Conservation (phyloP, 2,888 invertebrate genomes). For the Folsomia manolachei region DNA sequence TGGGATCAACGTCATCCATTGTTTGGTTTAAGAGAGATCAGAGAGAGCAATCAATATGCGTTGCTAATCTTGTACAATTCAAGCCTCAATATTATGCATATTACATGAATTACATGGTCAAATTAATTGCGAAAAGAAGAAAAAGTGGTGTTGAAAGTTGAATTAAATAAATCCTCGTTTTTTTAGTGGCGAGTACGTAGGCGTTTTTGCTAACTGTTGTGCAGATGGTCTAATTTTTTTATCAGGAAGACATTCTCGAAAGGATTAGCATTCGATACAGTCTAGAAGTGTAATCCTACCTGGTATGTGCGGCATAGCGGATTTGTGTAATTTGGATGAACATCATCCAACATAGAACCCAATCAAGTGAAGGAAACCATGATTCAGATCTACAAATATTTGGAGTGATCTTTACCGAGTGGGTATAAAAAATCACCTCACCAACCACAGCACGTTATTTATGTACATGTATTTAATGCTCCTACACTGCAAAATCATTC, state of each 20-base stretch:
- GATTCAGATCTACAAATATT: not conserved
- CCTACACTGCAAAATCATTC: not conserved
- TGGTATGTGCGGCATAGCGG: too few species aligned
- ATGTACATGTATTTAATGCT: too few species aligned
- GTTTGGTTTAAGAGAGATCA: not conserved
- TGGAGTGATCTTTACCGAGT: not conserved
- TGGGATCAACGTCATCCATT: not conserved
- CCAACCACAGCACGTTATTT: too few species aligned
- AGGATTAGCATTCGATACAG: too few species aligned
- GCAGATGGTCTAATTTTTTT: too few species aligned
- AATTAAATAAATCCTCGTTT: not conserved
- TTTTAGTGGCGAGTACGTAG: too few species aligned
- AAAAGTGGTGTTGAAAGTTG: not conserved
- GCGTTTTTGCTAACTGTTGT: too few species aligned
- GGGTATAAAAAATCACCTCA: not conserved
- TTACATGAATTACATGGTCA: not conserved
- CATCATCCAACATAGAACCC: too few species aligned
- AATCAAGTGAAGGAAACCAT: not conserved
- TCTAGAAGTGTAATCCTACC: too few species aligned
- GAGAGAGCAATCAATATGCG: not conserved
- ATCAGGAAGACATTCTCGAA: too few species aligned
- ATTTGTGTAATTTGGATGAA: too few species aligned
- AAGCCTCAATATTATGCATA: not conserved
- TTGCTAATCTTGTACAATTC: not conserved
- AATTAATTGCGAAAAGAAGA: not conserved